A percentile compares a stretch with the other conserved stretches of the same genome.
phyloP scores from a whole-genome alignment of 2,113 vertebrate genomes.

The Erythrolamprus reginae region DNA sequence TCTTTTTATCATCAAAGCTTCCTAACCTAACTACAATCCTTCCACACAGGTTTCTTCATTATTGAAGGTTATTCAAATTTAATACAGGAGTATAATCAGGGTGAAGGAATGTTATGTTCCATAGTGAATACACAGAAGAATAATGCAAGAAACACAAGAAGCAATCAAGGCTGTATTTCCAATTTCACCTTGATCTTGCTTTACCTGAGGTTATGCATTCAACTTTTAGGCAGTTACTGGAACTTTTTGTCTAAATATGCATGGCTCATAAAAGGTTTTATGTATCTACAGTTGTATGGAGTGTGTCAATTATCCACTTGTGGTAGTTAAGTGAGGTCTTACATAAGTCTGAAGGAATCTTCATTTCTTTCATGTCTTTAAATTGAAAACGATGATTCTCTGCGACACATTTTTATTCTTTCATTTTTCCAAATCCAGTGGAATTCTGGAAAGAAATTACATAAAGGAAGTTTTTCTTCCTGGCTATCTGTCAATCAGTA shows the following conservation, averaged over 20 bases:
- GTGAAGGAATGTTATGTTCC: neutral
- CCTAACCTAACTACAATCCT: conserved; percentile 9
- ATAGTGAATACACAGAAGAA: neutral
- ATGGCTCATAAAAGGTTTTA: neutral
- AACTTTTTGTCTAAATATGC: neutral
- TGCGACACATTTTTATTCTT: neutral
- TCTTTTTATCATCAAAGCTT: conserved; percentile 11
- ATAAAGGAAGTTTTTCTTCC: neutral
- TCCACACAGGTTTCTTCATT: neutral
- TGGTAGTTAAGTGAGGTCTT: neutral
- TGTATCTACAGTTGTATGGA: neutral
- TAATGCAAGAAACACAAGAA: conserved; percentile 21
- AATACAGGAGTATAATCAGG: neutral
- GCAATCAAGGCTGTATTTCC: conserved; percentile 6
- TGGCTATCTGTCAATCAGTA: neutral
- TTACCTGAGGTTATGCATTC: neutral
- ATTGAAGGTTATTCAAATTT: conserved; percentile 15
- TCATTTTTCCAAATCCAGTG: neutral
- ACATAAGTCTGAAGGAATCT: neutral
- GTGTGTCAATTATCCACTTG: neutral
- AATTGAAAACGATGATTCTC: neutral
- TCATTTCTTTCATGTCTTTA: neutral
- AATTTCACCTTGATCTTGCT: conserved; percentile 29
- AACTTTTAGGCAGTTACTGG: neutral
- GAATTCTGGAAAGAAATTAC: neutral